Evolutionary conservation across 2,797 vertebrate species (phyloP), one percentile per base, ranked within the genome.

Genomic region (Allobates femoralis): DNA sequence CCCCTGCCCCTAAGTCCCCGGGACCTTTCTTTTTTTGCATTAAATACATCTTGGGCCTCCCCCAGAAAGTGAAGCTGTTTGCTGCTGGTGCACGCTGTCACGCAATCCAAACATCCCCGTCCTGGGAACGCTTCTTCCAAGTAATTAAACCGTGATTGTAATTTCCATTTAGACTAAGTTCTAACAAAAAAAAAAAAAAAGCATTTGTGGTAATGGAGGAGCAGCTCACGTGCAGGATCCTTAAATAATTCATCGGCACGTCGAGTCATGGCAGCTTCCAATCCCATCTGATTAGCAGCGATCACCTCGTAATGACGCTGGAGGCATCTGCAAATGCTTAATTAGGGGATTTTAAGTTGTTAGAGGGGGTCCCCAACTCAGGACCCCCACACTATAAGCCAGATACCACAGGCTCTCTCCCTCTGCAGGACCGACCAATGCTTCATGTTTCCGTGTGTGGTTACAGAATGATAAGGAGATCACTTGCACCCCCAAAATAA

Each of bases 191-290:
- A 53, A 53, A 53, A 51, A 51, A 51, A 34, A 8, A 50, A 64
- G 12, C 19, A 14, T n/a, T 79, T 60, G 46, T 50, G n/a, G 28
- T 80, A 50, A 80, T 26, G 37, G 19, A 78, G n/a, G 5, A 50
- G 66, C 6, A 23, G 77, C 66, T 19, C n/a, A 34, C 23, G 15
- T 21, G 30, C 28, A 32, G 66, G 34, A 55, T 30, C 51, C 32
- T 26, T 80, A 69, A 85, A 85, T 85, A 79, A 85, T 85, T 77
- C 55, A 85, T 85, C 2, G 16, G n/a, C 75, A 79, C 62, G 75
- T 21, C 41, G 28, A 28, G 32, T 21, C 37, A 23, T 55, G 23
- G 69, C 69, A 85, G 83, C 83, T 64, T 71, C n/a, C 26, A 28
- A 8, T 79, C 83, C 62, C 60, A 5, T 18, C 32, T 19, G 83